Evolutionary conservation across 2,797 vertebrate species (phyloP).

Genomic region (Channa striata): DNA sequence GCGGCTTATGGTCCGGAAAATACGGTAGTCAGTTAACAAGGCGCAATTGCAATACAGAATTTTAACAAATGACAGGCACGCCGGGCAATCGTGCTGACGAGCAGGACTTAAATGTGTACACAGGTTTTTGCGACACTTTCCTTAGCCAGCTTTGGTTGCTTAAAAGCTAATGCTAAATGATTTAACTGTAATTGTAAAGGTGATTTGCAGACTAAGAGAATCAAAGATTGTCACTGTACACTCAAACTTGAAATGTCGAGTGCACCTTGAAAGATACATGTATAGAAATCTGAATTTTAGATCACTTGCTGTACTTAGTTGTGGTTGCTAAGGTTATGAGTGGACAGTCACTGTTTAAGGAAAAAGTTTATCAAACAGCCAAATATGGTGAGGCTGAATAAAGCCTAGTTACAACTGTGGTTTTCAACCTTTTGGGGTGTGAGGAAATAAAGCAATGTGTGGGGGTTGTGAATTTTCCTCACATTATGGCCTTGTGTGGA

Average conservation of each 20-base stretch:
- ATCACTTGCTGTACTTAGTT: no score
- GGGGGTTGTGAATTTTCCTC: neutral
- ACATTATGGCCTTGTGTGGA: neutral
- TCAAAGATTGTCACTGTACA: neutral
- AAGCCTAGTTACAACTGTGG: neutral
- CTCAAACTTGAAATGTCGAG: neutral
- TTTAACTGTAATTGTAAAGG: no score
- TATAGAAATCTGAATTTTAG: neutral
- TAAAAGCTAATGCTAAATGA: no score
- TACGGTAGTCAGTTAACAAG: no score
- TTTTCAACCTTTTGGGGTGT: neutral
- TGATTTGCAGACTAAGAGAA: no score
- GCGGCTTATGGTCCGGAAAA: no score
- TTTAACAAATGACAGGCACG: no score
- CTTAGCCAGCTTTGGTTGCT: no score
- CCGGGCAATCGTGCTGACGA: no score
- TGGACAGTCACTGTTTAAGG: neutral
- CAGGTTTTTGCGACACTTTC: no score
- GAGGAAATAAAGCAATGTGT: neutral
- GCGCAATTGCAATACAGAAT: no score
- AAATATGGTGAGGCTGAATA: neutral
- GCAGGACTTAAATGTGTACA: no score
- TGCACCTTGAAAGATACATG: neutral
- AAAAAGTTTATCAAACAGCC: neutral
- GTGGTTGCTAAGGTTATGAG: neutral